phyloP scores from a whole-genome alignment of 2,113 vertebrate species.

The Bufo gargarizans region DNA sequence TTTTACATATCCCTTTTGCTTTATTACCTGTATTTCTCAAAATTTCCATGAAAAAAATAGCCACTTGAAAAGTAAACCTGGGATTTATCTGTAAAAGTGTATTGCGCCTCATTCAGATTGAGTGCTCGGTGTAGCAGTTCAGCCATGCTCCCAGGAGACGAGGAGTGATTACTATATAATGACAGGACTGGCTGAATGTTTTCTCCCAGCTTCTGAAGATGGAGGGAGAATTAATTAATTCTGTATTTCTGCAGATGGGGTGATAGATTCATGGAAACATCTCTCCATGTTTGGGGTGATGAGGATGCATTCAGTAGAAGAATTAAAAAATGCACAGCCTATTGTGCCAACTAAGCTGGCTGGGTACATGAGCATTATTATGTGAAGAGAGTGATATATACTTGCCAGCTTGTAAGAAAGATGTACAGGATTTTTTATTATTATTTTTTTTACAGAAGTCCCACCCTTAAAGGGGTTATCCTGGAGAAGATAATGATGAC shows the following conservation, averaged over 20 bases:
- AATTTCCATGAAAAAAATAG: neutral
- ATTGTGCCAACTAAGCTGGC: neutral
- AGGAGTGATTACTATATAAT: constrained; percentile 44
- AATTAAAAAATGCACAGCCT: neutral
- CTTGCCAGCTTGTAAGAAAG: neutral
- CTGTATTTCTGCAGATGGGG: constrained; percentile 20
- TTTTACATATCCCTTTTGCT: neutral
- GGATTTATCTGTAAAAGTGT: constrained; percentile 26
- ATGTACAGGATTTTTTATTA: neutral
- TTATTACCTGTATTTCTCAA: neutral
- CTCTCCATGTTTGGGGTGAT: constrained; percentile 6
- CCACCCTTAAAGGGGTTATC: too few species aligned
- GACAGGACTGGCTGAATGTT: constrained; percentile 38
- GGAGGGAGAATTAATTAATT: constrained; percentile 40
- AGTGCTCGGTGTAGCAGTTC: constrained; percentile 31
- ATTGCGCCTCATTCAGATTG: constrained; percentile 40
- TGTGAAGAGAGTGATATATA: neutral
- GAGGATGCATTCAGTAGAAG: neutral
- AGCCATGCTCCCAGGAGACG: constrained; percentile 31
- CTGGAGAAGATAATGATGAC: too few species aligned
- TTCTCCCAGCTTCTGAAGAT: constrained; percentile 40
- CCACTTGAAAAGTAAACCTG: neutral
- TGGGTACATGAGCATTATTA: neutral
- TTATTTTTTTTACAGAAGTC: neutral
- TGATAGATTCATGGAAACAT: constrained; percentile 19